A percentile compares a stretch with the other conserved stretches of the same genome.
Conservation (phyloP, 2,113 vertebrate species). For the Protomyctophum bolini region DNA sequence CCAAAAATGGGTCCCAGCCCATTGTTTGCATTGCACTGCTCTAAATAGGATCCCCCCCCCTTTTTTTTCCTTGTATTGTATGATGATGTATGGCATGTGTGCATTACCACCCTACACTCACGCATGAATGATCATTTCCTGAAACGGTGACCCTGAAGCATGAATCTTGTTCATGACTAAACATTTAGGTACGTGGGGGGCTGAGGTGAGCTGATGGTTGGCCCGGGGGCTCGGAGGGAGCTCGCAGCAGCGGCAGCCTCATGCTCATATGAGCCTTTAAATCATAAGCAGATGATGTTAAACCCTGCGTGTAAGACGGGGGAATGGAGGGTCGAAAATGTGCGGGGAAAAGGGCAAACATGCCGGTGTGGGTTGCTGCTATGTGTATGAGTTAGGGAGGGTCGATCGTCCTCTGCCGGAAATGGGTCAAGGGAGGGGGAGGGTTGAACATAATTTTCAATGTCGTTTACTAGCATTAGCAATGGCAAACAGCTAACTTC, state of each 20-base stretch:
- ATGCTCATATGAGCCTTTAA: conserved; percentile 19
- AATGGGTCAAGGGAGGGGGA: not conserved
- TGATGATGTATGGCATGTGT: conserved; percentile 47
- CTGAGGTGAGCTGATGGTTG: not conserved
- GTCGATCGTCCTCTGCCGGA: not conserved
- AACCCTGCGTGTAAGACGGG: not conserved
- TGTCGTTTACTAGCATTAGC: not conserved
- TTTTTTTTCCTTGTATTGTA: conserved; percentile 7
- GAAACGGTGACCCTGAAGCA: conserved; percentile 20
- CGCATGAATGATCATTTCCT: conserved; percentile 25
- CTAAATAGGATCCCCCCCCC: too few species aligned
- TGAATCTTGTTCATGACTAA: conserved; percentile 26
- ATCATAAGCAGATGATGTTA: conserved; percentile 21
- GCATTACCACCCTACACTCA: conserved; percentile 15
- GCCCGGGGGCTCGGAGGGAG: not conserved
- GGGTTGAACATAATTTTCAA: too few species aligned
- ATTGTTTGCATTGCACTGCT: too few species aligned
- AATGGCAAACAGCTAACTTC: conserved; percentile 1
- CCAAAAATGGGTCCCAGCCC: too few species aligned
- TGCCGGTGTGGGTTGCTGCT: conserved; percentile 3
- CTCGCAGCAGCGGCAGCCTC: not conserved
- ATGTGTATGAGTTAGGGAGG: not conserved
- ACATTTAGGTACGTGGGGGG: conserved; percentile 11
- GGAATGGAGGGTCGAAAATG: not conserved
- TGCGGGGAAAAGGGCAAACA: not conserved